These are phyloP conservation scores for Leptogaster cylindrica DNA, from an alignment of 2,888 invertebrate species.

Conservation along the genomic window DNA sequence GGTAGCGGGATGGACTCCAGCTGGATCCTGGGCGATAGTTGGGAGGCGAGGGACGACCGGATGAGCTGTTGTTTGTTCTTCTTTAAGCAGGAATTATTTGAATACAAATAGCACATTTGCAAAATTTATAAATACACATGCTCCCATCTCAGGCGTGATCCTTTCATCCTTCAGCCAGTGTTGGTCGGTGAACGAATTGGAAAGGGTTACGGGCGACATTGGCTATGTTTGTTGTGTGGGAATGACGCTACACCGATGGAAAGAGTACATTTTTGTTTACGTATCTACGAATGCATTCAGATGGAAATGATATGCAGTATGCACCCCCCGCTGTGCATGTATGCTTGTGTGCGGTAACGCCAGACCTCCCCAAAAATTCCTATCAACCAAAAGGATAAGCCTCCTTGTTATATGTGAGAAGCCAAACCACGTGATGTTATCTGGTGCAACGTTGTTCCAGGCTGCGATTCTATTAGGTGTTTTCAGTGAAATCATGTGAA, in stretches of 20 bases:
- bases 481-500: constrained; percentile 12
- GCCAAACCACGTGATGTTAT: constrained; percentile 17
- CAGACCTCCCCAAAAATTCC: neutral
- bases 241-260: neutral
- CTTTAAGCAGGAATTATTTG: constrained; percentile 29
- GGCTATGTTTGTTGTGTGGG: neutral
- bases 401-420: neutral
- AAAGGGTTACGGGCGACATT: neutral
- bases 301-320: constrained; percentile 19
- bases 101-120: constrained; percentile 28
- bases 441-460: constrained; percentile 4
- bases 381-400: neutral
- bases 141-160: constrained; percentile 6
- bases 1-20: too few species aligned
- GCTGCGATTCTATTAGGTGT: constrained; percentile 27
- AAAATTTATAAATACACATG: constrained; percentile 34
- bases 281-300: constrained; percentile 21
- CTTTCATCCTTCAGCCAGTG: neutral
- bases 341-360: constrained; percentile 1
- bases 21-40: neutral
- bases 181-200: neutral
- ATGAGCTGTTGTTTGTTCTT: constrained; percentile 23
- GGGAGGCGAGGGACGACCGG: constrained; percentile 5
- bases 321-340: constrained; percentile 3
- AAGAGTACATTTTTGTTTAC: constrained; percentile 6